Evolutionary conservation across 2,888 invertebrate genomes (phyloP), one percentile per base, ranked within the genome.

Genomic region (Reticulitermes lucifugus): DNA sequence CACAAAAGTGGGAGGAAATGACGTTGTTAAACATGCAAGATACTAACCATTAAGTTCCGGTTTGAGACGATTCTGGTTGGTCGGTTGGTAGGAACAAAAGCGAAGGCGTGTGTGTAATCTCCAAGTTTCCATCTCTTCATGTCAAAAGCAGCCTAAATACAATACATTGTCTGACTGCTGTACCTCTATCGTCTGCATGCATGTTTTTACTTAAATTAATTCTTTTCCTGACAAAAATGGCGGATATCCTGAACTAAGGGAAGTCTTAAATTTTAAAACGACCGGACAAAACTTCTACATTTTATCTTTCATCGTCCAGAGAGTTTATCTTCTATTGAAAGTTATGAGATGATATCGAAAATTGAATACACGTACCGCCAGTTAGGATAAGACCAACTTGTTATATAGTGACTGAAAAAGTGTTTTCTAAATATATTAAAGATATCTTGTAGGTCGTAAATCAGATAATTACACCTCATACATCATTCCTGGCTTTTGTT

Each of bases 31-130:
- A 41, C 81, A 70, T 81, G 81, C 81, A 81, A 81, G 81, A 81
- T 81, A 70, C 81, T 81, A 81, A 81, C 81, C 81, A 81, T 46
- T 41, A 43, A 81, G 70, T 81, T 81, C 81, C 81, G 81, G 81
- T 81, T 46, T 21, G 59, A 25, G 81, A 70, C 41, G 81, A 65
- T 81, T 81, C 81, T 70, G 81, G 81, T 81, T 81, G 81, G 81
- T 80, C 59, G 80, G 46, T 21, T 51, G 55, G 81, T 81, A 77
- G 43, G n/a, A 81, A 81, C 81, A 81, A 81, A 81, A 43, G 81
- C 70, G 25, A 81, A 81, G 81, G 81, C 81, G 81, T 81, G 81
- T 46, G 18, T 65, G n/a, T 81, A 81, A 81, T 81, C 81, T 81
- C 12, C 18, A 18, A 10, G 55, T 81, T 70, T 41, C 81, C 51